Evolutionary conservation across 2,113 vertebrate species (phyloP).

Genomic region (Pygoscelis antarcticus): DNA sequence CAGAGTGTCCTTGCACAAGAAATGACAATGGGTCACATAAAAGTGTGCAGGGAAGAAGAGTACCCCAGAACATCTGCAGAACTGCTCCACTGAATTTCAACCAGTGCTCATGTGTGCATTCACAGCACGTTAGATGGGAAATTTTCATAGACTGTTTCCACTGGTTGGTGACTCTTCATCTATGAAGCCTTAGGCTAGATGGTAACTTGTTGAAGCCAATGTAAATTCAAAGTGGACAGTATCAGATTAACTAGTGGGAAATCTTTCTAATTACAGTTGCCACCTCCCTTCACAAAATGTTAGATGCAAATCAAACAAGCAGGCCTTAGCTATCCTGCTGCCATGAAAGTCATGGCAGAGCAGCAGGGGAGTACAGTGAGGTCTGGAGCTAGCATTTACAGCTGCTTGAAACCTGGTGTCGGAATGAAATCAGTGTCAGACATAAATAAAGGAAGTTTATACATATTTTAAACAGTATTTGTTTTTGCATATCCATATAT

Average conservation of each 20-base stretch:
- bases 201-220: background rate
- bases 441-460: slow-evolving; percentile 69
- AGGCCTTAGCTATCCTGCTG: background rate
- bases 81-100: background rate
- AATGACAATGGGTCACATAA: background rate
- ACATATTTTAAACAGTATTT: slow-evolving; percentile 48
- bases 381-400: background rate
- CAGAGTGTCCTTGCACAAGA: background rate
- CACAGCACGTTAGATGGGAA: background rate
- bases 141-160: background rate
- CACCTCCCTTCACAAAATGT: background rate
- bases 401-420: slow-evolving; percentile 30
- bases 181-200: background rate
- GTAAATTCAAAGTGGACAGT: background rate
- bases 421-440: slow-evolving; percentile 28
- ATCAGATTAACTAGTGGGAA: background rate
- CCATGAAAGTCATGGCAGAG: background rate
- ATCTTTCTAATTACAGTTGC: background rate
- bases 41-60: background rate
- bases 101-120: background rate
- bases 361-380: background rate
- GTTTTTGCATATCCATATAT: slow-evolving; percentile 46
- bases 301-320: background rate
- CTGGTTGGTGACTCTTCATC: background rate
- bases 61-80: background rate